These are phyloP conservation scores for Oxyteleia sp. DNA, from an alignment of 2,888 invertebrate genomes.

Conservation along the genomic window DNA sequence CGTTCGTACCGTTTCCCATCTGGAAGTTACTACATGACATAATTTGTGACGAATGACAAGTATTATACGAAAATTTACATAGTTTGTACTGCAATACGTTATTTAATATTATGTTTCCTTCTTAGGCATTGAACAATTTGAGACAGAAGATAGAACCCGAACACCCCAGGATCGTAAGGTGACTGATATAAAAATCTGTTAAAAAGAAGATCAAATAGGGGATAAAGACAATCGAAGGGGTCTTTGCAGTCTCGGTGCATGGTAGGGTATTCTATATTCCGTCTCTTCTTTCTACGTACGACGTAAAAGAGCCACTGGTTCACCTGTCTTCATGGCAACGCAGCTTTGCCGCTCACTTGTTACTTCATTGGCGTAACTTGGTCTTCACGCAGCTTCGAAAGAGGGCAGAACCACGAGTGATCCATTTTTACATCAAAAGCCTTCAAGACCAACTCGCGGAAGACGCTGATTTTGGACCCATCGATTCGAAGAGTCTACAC, in stretches of 20 bases:
- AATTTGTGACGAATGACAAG: no score
- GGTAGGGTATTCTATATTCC: constrained; percentile 37
- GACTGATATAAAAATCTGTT: no score
- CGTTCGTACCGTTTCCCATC: no score
- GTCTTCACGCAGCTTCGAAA: constrained; percentile 84
- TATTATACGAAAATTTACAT: no score
- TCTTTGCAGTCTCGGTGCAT: not conserved
- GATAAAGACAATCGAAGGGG: constrained; percentile 5
- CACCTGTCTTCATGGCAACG: constrained; percentile 88
- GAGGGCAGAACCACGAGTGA: constrained; percentile 80
- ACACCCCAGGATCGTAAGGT: no score
- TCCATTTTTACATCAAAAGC: constrained; percentile 80
- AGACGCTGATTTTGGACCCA: no score
- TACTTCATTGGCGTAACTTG: constrained; percentile 86
- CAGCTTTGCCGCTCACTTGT: constrained; percentile 87
- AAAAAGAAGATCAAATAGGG: not conserved
- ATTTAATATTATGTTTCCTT: constrained; percentile 1
- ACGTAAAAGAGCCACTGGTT: constrained; percentile 81
- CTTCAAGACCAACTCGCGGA: no score
- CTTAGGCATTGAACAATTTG: not conserved
- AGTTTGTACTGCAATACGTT: not conserved
- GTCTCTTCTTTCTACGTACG: constrained; percentile 38
- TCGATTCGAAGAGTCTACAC: no score
- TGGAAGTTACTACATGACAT: no score
- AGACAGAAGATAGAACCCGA: constrained; percentile 6